Conservation (phyloP, 2,888 invertebrate genomes). For the Drosophila flavopinicola region DNA sequence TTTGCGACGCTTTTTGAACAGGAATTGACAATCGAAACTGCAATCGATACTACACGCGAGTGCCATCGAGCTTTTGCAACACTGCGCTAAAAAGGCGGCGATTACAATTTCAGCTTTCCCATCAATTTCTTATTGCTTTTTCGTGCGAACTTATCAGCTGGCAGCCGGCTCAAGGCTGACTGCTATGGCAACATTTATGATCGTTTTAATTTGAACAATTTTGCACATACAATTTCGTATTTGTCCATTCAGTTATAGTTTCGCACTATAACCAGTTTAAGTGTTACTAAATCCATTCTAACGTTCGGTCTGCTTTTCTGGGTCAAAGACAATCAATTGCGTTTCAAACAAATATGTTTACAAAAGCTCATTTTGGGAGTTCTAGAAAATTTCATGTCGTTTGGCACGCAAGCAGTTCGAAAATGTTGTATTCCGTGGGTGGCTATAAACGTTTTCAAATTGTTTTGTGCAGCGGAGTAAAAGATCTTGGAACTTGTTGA, state of each 20-base stretch:
- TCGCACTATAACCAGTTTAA: constrained; percentile 1
- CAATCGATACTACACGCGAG: constrained; percentile 20
- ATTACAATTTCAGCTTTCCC: not conserved
- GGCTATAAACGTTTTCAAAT: not conserved
- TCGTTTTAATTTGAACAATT: not conserved
- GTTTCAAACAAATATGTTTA: constrained; percentile 55
- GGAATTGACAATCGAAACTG: constrained; percentile 16
- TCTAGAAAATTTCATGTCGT: constrained; percentile 22
- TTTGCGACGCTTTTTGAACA: constrained; percentile 11
- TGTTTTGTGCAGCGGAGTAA: rapidly evolving
- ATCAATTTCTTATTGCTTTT: not conserved
- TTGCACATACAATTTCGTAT: not conserved
- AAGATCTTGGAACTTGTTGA: not conserved
- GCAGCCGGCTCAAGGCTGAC: constrained; percentile 21
- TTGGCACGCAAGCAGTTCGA: constrained; percentile 31
- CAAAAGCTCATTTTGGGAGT: constrained; percentile 31
- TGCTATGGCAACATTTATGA: constrained; percentile 17
- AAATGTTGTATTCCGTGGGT: constrained; percentile 15
- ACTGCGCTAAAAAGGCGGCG: not conserved
- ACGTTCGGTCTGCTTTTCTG: constrained; percentile 19
- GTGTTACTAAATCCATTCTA: not conserved
- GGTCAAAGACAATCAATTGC: constrained; percentile 47
- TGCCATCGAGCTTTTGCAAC: constrained; percentile 21
- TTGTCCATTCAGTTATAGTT: not conserved
- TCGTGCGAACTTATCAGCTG: not conserved